phyloP scores from a whole-genome alignment of 2,797 vertebrate genomes.

The Perodicticus potto region DNA sequence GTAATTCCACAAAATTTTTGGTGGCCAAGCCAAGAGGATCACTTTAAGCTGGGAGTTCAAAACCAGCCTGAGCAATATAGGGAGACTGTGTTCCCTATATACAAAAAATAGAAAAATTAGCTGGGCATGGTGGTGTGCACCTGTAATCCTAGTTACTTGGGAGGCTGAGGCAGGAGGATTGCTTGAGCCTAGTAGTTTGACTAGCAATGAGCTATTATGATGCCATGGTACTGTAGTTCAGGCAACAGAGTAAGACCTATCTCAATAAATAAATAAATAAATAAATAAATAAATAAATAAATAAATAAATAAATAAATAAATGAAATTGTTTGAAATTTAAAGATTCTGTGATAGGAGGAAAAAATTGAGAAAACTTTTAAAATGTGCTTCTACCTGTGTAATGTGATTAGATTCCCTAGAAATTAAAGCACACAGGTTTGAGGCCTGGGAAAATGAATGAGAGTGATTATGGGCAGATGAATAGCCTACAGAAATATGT shows the following conservation, averaged over 20 bases:
- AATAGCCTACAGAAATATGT: neutral
- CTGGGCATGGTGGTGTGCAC: neutral
- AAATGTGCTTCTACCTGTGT: neutral
- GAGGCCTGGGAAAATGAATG: neutral
- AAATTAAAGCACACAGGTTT: neutral
- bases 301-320: neutral
- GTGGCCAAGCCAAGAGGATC: neutral
- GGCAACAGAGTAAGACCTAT: neutral
- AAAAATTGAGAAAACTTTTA: conserved; percentile 4
- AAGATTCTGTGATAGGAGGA: conserved; percentile 19
- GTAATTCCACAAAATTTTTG: neutral
- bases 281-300: neutral
- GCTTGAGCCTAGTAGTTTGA: neutral
- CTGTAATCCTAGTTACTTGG: neutral
- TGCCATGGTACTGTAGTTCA: neutral
- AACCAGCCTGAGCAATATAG: neutral
- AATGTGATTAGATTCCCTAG: neutral
- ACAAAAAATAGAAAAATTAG: neutral
- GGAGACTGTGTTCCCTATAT: neutral
- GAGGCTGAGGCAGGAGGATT: neutral
- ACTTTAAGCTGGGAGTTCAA: neutral
- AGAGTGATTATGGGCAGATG: neutral
- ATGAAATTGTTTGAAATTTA: conserved; percentile 31
- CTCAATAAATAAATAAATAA: neutral
- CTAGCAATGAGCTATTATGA: neutral